Evolutionary conservation across 2,797 vertebrate species (phyloP).

Genomic region (Gobionotothen gibberifrons): DNA sequence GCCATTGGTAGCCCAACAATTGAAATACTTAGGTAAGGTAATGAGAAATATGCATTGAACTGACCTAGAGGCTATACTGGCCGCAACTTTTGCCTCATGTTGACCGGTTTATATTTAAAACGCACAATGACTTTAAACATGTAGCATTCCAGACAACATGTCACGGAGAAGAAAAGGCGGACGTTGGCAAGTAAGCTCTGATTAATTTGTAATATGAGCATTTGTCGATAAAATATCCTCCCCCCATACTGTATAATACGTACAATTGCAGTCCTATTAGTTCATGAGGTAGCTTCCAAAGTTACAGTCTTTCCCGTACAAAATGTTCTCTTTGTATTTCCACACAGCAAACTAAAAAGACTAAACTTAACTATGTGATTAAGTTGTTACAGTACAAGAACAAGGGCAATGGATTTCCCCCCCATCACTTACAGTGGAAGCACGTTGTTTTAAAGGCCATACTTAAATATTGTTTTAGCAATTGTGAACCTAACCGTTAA

Average conservation of each 20-base stretch:
- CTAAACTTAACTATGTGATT: neutral
- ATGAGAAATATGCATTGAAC: neutral
- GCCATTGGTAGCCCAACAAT: neutral
- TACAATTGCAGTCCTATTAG: neutral
- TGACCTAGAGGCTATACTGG: neutral
- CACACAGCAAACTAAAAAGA: neutral
- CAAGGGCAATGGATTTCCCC: neutral
- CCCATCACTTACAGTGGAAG: neutral
- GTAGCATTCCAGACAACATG: neutral
- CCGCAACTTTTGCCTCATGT: neutral
- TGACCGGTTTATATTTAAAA: slow-evolving; percentile 1
- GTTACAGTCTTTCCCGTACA: neutral
- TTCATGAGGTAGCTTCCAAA: neutral
- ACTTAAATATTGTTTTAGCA: neutral
- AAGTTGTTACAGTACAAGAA: neutral
- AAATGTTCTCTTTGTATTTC: neutral
- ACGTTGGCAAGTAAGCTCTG: too few relatives aligned
- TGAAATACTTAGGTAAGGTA: neutral
- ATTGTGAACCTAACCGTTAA: neutral
- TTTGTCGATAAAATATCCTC: neutral
- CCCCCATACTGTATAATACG: neutral
- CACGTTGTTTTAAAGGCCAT: neutral
- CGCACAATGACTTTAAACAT: too few relatives aligned
- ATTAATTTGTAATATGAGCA: neutral
- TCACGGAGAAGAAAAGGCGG: slow-evolving; percentile 5